Base-by-base conservation (phyloP, 2,797 vertebrate genomes). In the Cossypha heuglini region DNA sequence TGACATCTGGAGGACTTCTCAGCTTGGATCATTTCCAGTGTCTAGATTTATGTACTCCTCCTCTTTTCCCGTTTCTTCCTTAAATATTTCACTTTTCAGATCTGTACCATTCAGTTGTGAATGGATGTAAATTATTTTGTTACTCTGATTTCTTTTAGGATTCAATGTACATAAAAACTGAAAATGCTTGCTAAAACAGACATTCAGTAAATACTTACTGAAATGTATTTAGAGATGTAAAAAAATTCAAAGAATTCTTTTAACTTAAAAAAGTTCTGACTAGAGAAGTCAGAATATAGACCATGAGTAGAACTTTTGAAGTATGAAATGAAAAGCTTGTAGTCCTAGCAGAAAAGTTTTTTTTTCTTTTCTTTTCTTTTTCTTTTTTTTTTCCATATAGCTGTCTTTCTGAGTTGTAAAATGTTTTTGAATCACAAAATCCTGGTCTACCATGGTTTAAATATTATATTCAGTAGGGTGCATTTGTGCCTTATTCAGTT, bases 1-100 rank as follows among this genome's bases (percentile, higher is more conserved):
- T 96, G 97, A 98, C 98, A 98, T 98, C 98, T 98, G 98, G 98
- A 98, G 97, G 97, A 97, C 97, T 97, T 98, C 97, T 97, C 96
- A 97, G 90, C 92, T 96, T 98, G 98, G 97, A 97, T 88, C 3
- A 49, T 61, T 95, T 97, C 98, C 98, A 98, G 81, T 26, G 38
- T 94, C 72, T 90, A 61, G 88, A 97, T 98, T 98, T 97, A 97
- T 96, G 88, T 94, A 90, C 68, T 90, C 85, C 86, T 96, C 79
- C 22, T 86, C 42, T 81, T 66, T 68, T 0, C n/a, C 26, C 22
- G 7, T 15, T 40, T 88, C 92, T 95, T 91, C 84, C 87, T 84
- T 90, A 96, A 97, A 95, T 96, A 94, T 77, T 90, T 94, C 75
- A 86, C 51, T 97, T 97, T 95, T 97, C 84, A 95, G 77, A 90